Base-by-base conservation (phyloP, 2,113 vertebrate genomes). In the Cyphotilapia sp. region DNA sequence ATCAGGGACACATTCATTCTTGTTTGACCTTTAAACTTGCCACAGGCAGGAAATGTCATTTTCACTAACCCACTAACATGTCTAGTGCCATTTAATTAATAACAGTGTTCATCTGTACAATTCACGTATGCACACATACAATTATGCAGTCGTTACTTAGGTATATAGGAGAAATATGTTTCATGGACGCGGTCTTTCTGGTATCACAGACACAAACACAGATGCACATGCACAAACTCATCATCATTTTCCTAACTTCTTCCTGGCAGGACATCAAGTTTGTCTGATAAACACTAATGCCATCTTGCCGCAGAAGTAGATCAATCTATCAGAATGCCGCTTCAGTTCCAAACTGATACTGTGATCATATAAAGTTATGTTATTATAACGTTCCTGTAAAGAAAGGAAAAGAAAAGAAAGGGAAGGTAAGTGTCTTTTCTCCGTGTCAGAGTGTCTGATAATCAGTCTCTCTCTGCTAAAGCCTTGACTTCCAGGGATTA, bases 301-400 rank as follows among this genome's bases (percentile, higher is more conserved):
- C 87, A 84, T 91, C 92, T 88, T 81, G 81, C 74, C 33, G 81
- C 88, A 78, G 90, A 91, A 89, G 92, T 83, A 82, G 91, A 92
- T 93, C 89, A 94, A 95, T 94, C 93, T 92, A 92, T 95, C 93
- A 94, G 81, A 93, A 80, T 56, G 89, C 80, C 54, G 78, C 90
- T 90, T 88, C 84, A 86, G 89, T 88, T 81, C 89, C 86, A 76
- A 83, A 92, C 80, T 71, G 86, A 91, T 87, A 71, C 87, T 40
- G 33, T 74, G 24, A 42, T 42, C 89, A 78, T 94, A 90, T 84
- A 89, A 94, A 81, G 85, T 82, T 89, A 93, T 83, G 85, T 89
- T 92, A 84, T 91, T 93, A 90, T 86, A 92, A 89, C 83, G 91
- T 92, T 86, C 38, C 53, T 81, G 53, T 56, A 14, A 61, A 45